Percentiles rank a stretch among this genome's conserved stretches.
These are phyloP conservation scores for Acleris emargana DNA, from an alignment of 2,888 invertebrate species.

Conservation along the genomic window DNA sequence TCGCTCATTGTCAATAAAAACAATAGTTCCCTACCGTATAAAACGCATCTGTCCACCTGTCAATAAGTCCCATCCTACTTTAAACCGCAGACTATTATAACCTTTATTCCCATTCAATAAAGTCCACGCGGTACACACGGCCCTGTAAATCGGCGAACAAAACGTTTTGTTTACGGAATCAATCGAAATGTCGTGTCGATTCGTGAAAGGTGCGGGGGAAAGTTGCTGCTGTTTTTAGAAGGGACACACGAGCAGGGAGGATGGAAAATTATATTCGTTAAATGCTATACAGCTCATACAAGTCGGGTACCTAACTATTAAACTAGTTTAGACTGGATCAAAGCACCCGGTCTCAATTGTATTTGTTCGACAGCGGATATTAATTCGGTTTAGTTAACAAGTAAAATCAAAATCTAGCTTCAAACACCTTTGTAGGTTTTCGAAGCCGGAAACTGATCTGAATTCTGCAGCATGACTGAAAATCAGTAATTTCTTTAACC, in stretches of 20 bases:
- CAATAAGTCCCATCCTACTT: constrained; percentile 16
- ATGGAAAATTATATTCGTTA: constrained; percentile 23
- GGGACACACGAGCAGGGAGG: constrained; percentile 49
- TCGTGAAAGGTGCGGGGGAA: constrained; percentile 63
- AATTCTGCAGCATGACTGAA: too few relatives aligned
- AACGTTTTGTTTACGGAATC: constrained; percentile 76
- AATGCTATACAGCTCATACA: neutral
- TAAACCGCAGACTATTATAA: constrained; percentile 3
- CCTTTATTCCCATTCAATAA: constrained; percentile 1
- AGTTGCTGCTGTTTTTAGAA: constrained; percentile 58
- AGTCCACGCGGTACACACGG: constrained; percentile 44
- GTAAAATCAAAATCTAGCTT: too few relatives aligned
- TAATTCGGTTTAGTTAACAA: too few relatives aligned
- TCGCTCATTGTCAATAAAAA: constrained; percentile 34
- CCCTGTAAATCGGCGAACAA: constrained; percentile 71
- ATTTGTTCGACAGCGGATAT: too few relatives aligned
- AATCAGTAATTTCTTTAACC: too few relatives aligned
- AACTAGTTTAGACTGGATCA: too few relatives aligned
- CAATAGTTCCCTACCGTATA: constrained; percentile 26
- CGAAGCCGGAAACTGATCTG: too few relatives aligned
- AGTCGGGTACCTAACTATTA: too few relatives aligned
- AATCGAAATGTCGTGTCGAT: constrained; percentile 75
- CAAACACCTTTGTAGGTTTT: too few relatives aligned
- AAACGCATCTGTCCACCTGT: constrained; percentile 30
- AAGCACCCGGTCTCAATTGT: too few relatives aligned